A percentile compares a stretch with the other conserved stretches of the same genome.
Conservation (phyloP, 2,888 invertebrate genomes). For the Slavum lentiscoides region DNA sequence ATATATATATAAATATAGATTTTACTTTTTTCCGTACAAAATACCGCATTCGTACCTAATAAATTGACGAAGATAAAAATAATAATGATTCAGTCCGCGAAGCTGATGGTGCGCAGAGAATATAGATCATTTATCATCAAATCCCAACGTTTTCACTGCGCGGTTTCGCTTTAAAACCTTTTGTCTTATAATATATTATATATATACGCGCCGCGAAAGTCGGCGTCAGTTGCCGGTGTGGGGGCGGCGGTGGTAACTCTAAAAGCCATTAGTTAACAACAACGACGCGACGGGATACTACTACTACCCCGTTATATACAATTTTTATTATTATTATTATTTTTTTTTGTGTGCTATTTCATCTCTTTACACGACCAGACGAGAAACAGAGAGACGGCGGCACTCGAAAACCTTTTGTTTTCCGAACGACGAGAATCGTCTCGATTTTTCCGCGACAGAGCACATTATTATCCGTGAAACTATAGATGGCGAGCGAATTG, state of each 20-base stretch:
- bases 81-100: no score
- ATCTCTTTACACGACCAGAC: no score
- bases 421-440: neutral
- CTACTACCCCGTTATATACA: neutral
- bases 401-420: conserved; percentile 24
- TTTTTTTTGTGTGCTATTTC: no score
- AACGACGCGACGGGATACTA: conserved; percentile 6
- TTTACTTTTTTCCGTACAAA: neutral
- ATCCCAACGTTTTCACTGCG: conserved; percentile 38
- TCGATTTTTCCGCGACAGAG: conserved; percentile 29
- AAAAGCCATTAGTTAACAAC: conserved; percentile 41
- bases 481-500: no score
- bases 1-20: neutral
- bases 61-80: no score
- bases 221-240: neutral
- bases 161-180: conserved; percentile 39
- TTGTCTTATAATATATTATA: conserved; percentile 23
- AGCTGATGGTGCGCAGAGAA: neutral
- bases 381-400: neutral
- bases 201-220: neutral
- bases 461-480: neutral
- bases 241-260: neutral
- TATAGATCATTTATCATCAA: conserved; percentile 51
- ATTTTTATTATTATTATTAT: neutral
- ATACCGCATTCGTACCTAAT: no score